phyloP scores from a whole-genome alignment of 1,140 invertebrate genomes.

The Bombus fervidus region DNA sequence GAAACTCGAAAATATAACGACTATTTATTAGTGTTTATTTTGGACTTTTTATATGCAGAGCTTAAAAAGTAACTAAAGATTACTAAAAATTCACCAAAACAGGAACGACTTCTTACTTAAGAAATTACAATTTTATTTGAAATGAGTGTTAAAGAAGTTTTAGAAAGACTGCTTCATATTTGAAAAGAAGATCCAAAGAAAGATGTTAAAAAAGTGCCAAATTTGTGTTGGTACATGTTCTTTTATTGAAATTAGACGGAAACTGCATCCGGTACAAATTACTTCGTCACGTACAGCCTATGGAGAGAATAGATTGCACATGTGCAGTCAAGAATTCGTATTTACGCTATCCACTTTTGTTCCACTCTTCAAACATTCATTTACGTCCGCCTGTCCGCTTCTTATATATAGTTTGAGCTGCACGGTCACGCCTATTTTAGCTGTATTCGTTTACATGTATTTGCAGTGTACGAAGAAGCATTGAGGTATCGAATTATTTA shows the following conservation, averaged over 20 bases:
- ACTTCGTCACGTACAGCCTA: neutral
- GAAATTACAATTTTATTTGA: neutral
- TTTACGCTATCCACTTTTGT: conserved; percentile 20
- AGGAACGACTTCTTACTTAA: neutral
- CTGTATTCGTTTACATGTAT: conserved; percentile 16
- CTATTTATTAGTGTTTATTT: neutral
- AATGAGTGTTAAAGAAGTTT: neutral
- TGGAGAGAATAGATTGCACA: neutral
- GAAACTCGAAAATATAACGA: neutral
- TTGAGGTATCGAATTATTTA: neutral
- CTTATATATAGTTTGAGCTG: conserved; percentile 47
- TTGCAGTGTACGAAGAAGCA: neutral
- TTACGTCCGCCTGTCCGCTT: conserved; percentile 1
- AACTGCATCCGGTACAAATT: neutral
- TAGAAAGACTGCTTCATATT: neutral
- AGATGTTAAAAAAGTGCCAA: no score
- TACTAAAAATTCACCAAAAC: neutral
- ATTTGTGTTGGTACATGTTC: neutral
- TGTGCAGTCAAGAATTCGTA: neutral
- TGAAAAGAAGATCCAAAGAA: neutral
- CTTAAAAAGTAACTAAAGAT: neutral
- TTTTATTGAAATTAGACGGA: neutral
- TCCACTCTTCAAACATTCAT: conserved; percentile 34
- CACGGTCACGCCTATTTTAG: conserved; percentile 42
- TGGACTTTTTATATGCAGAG: neutral